Evolutionary conservation across 64 coral and sea anemone species (phyloP), one percentile per base, ranked within the genome.

Genomic region (Cladopsammia gracilis): DNA sequence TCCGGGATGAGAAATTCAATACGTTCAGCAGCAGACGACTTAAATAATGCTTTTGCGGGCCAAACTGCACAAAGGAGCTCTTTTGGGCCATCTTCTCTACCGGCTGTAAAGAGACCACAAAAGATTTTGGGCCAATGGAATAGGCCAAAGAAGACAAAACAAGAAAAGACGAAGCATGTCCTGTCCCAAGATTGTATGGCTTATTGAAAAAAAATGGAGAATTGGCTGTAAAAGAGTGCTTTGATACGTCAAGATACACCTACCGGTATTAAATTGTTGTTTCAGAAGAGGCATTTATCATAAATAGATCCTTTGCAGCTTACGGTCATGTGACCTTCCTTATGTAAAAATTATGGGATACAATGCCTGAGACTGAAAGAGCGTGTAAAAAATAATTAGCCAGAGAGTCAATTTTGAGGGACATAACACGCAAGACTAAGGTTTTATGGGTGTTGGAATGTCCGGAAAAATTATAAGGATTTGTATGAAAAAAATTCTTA

Each of bases 161-260:
- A 58, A 54, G 56, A 57, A n/a, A 91, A 90, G 71, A 56, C 52
- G 52, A 56, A 56, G 52, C 52, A 6, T 8, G 71, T 91, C 57
- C 76, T 81, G 52, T 64, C 89, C 78, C 12, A 91, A 91, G 71
- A 70, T 77, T 51, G 89, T 82, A 73, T 80, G 76, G 53, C 67
- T 88, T n/a, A 25, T 88, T 19, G 86, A 88, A 19, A 88, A n/a
- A n/a, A 52, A 59, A 65, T 66, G 10, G 66, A 65, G 54, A 66
- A 90, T 51, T 73, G 65, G 20, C 22, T 62, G 42, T 56, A 66
- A 57, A 92, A 74, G 90, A 92, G 48, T 34, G 34, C 34, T 34
- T 34, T 34, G 34, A 34, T 34, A 34, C 34, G 34, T 34, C 34
- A 34, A 34, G 34, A 34, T 34, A 34, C 34, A 34, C 34, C 34